Percentiles rank a stretch among this genome's conserved stretches.
phyloP scores from a whole-genome alignment of 2,113 vertebrate species.

The Lepisosteus osseus region DNA sequence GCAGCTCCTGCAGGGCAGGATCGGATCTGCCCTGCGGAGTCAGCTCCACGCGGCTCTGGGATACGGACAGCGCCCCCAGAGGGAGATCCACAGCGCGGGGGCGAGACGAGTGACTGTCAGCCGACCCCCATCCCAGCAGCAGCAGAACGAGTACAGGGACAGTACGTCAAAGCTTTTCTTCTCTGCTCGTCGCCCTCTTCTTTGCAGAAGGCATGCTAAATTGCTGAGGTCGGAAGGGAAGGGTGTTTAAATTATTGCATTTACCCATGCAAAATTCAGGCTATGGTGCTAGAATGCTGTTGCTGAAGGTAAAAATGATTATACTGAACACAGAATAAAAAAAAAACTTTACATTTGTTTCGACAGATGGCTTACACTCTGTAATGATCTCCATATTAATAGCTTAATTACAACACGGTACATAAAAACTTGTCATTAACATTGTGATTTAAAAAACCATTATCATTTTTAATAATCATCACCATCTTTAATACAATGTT shows the following conservation, averaged over 20 bases:
- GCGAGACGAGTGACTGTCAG: conserved; percentile 25
- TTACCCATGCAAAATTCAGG: conserved; percentile 55
- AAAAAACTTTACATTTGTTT: conserved; percentile 35
- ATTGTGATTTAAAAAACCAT: conserved; percentile 69
- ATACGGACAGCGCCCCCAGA: conserved; percentile 4
- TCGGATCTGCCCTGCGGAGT: conserved; percentile 20
- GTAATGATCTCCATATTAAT: conserved; percentile 66
- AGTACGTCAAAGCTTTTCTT: neutral
- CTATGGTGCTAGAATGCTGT: conserved; percentile 34
- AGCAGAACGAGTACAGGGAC: conserved; percentile 12
- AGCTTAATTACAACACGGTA: conserved; percentile 63
- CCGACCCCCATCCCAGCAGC: conserved; percentile 8
- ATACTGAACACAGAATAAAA: conserved; percentile 45
- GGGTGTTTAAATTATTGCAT: conserved; percentile 33
- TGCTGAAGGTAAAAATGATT: conserved; percentile 43
- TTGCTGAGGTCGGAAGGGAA: conserved; percentile 19
- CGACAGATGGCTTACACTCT: conserved; percentile 62
- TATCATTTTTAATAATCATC: conserved; percentile 64
- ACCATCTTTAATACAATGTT: conserved; percentile 38
- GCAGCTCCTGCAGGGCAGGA: conserved; percentile 26
- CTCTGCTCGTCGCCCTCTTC: too few relatives aligned
- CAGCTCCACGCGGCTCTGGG: conserved; percentile 19
- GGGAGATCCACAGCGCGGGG: conserved; percentile 30
- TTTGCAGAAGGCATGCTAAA: conserved; percentile 41
- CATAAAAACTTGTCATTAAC: conserved; percentile 67